Evolutionary conservation across 2,113 vertebrate species (phyloP), one percentile per base, ranked within the genome.

Genomic region (Diphyllodes magnificus): DNA sequence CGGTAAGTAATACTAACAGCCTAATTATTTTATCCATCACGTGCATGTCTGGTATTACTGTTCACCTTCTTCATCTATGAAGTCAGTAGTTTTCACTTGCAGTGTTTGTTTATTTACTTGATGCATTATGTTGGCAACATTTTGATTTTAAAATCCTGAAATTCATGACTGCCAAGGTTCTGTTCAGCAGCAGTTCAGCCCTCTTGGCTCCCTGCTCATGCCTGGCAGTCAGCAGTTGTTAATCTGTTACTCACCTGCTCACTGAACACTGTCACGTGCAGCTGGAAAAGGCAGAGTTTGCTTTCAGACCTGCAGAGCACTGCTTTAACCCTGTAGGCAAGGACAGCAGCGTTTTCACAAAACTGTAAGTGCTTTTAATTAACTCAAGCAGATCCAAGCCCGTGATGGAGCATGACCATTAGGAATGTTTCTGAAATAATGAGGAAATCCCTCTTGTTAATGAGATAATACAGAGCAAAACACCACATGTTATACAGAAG

Each of bases 401-500:
- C 4, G 0, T 47, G 76, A 64, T 30, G 27, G 23, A 51, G 21
- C 11, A 18, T 2, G 2, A 20, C 11, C 12, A 8, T 18, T 27
- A 78, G 5, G 37, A 69, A 35, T 23, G 39, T 39, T 80, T 68
- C 44, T 51, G 57, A 77, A 63, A 56, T 3, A 11, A 33, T 24
- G 35, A 89, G 20, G 39, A 83, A 81, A 66, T 39, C 12, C 35
- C 22, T 90, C 10, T 50, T 72, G 3, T 63, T 77, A 63, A 30
- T 69, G 25, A 86, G 40, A 22, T 24, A 57, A 44, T 15, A 57
- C 6, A 42, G 24, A 83, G 9, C 10, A 57, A 81, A 66, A 64
- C 7, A 3, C 6, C 9, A 15, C 5, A 16, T 9, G 3, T 5
- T 10, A 23, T 20, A 27, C 2, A 51, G 27, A 57, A 73, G 9